Evolutionary conservation across 2,888 invertebrate species (phyloP).

Genomic region (Sisyra nigra): DNA sequence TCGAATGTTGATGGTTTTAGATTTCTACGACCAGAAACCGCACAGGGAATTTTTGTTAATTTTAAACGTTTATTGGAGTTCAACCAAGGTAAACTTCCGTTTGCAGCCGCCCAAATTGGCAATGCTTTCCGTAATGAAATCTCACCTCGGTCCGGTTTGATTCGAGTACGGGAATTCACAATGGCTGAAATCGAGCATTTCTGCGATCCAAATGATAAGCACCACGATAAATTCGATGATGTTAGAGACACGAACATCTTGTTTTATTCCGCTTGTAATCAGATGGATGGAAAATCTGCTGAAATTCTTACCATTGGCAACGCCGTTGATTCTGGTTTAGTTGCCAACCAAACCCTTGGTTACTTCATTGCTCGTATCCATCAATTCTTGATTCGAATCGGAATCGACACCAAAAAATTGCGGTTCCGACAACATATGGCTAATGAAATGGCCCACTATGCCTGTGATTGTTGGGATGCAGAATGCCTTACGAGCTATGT

Average conservation of each 20-base stretch:
- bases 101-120: conserved; percentile 98
- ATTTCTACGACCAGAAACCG: conserved; percentile 94
- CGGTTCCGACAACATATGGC: conserved; percentile 97
- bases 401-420: conserved; percentile 69
- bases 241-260: conserved; percentile 60
- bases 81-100: conserved; percentile 90
- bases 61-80: conserved; percentile 95
- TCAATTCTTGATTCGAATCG: conserved; percentile 71
- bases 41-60: conserved; percentile 99
- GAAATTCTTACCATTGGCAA: conserved; percentile 63
- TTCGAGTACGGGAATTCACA: conserved; percentile 94
- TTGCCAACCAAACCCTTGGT: conserved; percentile 93
- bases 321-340: conserved; percentile 68
- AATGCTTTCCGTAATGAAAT: conserved; percentile 98
- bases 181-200: conserved; percentile 99
- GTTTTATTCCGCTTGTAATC: conserved; percentile 89
- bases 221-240: conserved; percentile 74
- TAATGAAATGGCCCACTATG: conserved; percentile 99
- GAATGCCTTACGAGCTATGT: conserved; percentile 92
- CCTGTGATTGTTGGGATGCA: conserved; percentile 99
- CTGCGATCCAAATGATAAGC: conserved; percentile 79
- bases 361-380: conserved; percentile 97
- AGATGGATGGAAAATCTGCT: conserved; percentile 92
- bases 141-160: conserved; percentile 89
- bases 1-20: too few species aligned